Evolutionary conservation across 2,113 vertebrate genomes (phyloP).

Genomic region (Phyllopteryx taeniolatus): DNA sequence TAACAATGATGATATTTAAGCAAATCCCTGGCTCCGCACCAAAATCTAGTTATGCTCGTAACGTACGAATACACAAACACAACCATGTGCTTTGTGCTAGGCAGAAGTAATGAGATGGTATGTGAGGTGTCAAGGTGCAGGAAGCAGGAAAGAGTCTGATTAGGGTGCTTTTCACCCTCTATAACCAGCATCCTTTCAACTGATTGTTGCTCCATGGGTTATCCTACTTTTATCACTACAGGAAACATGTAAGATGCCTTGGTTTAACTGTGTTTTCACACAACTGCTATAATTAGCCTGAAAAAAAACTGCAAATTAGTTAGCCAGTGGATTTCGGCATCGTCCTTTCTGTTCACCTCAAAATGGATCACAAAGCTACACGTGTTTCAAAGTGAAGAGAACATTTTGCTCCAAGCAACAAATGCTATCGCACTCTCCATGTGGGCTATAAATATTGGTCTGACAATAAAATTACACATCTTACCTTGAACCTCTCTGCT

Average conservation of each 20-base stretch:
- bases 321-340: not conserved
- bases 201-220: conserved; percentile 38
- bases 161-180: conserved; percentile 49
- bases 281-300: conserved; percentile 10
- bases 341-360: not conserved
- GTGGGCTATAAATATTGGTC: conserved; percentile 3
- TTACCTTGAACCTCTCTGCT: conserved; percentile 28
- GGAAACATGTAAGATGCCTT: conserved; percentile 14
- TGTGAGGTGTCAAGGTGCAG: conserved; percentile 23
- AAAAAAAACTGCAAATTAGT: conserved; percentile 8
- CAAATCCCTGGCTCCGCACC: not conserved
- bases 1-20: not conserved
- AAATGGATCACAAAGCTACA: conserved; percentile 1
- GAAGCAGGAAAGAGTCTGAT: conserved; percentile 43
- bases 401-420: not conserved
- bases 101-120: conserved; percentile 1
- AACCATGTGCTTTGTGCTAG: not conserved
- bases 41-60: not conserved
- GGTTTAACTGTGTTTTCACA: conserved; percentile 29
- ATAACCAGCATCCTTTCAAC: conserved; percentile 53
- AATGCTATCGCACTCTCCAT: not conserved
- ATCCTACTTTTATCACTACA: conserved; percentile 32
- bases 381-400: conserved; percentile 1
- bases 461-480: conserved; percentile 21
- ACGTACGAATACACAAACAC: not conserved